A percentile compares a stretch with the other conserved stretches of the same genome.
These are phyloP conservation scores for Oxygymnocypris stewartii DNA, from an alignment of 2,113 vertebrate species.

Conservation along the genomic window DNA sequence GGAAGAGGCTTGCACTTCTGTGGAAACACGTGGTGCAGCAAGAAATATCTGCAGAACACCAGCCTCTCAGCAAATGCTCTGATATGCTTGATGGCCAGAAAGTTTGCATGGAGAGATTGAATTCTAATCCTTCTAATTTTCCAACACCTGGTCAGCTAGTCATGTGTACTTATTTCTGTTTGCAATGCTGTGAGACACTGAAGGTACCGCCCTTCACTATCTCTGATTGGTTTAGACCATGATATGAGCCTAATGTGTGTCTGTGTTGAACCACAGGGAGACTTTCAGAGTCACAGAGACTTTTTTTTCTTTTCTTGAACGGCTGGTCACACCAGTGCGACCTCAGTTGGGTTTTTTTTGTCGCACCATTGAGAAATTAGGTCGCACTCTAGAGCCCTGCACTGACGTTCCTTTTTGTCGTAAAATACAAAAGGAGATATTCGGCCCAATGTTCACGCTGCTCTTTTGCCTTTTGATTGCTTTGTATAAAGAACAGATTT, in stretches of 20 bases:
- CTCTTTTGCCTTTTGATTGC: background rate
- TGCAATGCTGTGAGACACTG: background rate
- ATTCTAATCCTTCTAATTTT: background rate
- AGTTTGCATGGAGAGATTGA: background rate
- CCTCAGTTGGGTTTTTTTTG: too few species aligned
- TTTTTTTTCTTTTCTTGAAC: too few species aligned
- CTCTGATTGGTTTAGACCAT: too few species aligned
- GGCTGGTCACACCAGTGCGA: too few species aligned
- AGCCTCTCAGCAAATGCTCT: background rate
- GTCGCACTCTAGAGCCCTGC: too few species aligned
- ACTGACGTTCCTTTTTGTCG: background rate
- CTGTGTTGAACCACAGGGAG: too few species aligned
- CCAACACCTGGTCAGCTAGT: background rate
- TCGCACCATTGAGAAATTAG: too few species aligned
- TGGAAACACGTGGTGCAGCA: constrained; percentile 11
- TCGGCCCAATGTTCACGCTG: background rate
- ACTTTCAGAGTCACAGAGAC: too few species aligned
- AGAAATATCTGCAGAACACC: constrained; percentile 9
- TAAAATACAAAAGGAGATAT: background rate
- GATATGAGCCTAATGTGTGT: too few species aligned
- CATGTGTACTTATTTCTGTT: background rate
- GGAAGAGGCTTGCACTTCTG: constrained; percentile 49
- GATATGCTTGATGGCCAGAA: background rate
- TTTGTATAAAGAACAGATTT: background rate
- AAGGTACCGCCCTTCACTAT: background rate